phyloP scores from a whole-genome alignment of 2,888 invertebrate genomes.

The Pyrrhia umbra region DNA sequence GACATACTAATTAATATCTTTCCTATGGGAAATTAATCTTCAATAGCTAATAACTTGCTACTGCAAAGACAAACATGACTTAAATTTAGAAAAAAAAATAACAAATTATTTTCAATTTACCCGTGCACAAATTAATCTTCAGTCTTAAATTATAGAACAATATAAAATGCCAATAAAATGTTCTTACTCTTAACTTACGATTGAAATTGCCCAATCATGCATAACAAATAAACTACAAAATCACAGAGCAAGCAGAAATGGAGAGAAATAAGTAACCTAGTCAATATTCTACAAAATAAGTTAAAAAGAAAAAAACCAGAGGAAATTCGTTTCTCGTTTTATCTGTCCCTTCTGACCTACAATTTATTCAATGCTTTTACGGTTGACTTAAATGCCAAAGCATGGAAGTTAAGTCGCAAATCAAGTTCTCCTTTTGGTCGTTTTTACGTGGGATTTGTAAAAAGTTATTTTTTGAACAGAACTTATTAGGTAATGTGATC shows the following conservation, averaged over 20 bases:
- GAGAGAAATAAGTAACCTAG: slow-evolving; percentile 69
- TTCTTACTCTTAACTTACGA: slow-evolving; percentile 2
- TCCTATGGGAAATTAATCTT: no score
- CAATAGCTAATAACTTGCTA: no score
- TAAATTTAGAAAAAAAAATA: no score
- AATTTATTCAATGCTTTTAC: slow-evolving; percentile 89
- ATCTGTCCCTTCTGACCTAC: slow-evolving; percentile 90
- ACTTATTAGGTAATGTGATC: slow-evolving; percentile 57
- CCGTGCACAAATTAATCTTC: no score
- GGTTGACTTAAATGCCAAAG: slow-evolving; percentile 89
- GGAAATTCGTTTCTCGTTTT: slow-evolving; percentile 82
- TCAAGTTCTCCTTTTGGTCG: slow-evolving; percentile 81
- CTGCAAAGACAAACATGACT: no score
- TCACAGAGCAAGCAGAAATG: slow-evolving; percentile 56
- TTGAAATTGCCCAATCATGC: slow-evolving; percentile 41
- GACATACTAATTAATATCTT: no score
- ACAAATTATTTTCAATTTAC: no score
- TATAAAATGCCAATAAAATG: background rate
- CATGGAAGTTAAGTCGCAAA: slow-evolving; percentile 85
- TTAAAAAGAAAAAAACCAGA: slow-evolving; percentile 79
- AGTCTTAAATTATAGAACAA: background rate
- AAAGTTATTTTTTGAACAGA: slow-evolving; percentile 59
- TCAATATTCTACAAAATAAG: slow-evolving; percentile 83
- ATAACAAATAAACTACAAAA: slow-evolving; percentile 51
- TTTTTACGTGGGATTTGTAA: slow-evolving; percentile 67